Percentiles rank a stretch among this genome's conserved stretches.
Conservation (phyloP, 2,797 vertebrate genomes). For the Rhabdophis nuchalis region DNA sequence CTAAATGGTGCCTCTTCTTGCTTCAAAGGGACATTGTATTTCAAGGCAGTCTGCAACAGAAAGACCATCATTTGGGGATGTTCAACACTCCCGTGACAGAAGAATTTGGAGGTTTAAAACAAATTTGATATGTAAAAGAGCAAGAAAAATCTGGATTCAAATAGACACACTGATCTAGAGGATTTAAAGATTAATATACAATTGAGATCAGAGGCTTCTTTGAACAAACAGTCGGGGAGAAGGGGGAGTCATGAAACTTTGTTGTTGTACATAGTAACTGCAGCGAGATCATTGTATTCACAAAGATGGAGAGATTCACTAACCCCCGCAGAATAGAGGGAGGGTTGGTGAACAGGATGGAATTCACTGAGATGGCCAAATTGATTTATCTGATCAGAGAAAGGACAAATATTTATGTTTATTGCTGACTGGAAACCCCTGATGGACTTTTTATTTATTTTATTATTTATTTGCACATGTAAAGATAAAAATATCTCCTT, state of each 20-base stretch:
- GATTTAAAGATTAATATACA: neutral
- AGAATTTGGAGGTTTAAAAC: neutral
- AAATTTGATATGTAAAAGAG: neutral
- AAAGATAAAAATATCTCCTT: too few relatives aligned
- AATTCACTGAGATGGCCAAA: neutral
- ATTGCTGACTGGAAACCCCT: neutral
- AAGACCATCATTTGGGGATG: neutral
- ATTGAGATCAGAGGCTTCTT: neutral
- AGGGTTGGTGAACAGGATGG: neutral
- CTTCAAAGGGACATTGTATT: conserved; percentile 51
- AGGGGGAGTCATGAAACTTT: neutral
- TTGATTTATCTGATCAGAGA: neutral
- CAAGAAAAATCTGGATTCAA: neutral
- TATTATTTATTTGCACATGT: too few relatives aligned
- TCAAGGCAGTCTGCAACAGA: conserved; percentile 46
- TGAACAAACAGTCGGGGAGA: neutral
- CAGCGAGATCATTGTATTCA: neutral
- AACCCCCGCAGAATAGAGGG: neutral
- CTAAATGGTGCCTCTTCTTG: conserved; percentile 34
- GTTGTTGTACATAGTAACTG: neutral
- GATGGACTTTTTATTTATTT: neutral
- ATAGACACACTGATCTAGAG: neutral
- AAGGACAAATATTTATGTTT: neutral
- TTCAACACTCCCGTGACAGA: neutral
- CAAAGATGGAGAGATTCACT: neutral